A percentile compares a stretch with the other conserved stretches of the same genome.
These are phyloP conservation scores for Grallaria varia DNA, from an alignment of 2,113 vertebrate species.

Conservation along the genomic window DNA sequence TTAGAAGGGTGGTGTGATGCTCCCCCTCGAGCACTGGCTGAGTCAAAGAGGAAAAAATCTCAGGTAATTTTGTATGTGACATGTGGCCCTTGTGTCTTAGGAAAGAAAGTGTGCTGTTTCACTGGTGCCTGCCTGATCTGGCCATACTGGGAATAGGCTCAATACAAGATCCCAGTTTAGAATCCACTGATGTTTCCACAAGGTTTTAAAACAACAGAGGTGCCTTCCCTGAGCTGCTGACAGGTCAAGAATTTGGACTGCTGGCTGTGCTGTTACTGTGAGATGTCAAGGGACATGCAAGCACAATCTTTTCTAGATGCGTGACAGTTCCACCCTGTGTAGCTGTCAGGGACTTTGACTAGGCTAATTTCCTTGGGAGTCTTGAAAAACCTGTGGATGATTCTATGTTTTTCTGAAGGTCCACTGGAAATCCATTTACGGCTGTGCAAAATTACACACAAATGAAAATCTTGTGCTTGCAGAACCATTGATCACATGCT, in stretches of 20 bases:
- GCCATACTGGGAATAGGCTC: neutral
- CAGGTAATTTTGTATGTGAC: neutral
- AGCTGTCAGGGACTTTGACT: neutral
- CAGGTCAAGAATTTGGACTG: neutral
- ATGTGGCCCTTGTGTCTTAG: rapidly evolving
- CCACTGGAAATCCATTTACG: neutral
- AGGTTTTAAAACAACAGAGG: neutral
- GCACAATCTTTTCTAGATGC: neutral
- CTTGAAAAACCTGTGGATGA: neutral
- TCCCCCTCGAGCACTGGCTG: neutral
- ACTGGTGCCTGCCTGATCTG: neutral
- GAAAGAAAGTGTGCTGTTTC: neutral
- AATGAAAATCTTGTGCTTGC: neutral
- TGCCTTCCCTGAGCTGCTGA: neutral
- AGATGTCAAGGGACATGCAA: neutral
- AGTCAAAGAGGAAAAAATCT: neutral
- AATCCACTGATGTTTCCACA: neutral
- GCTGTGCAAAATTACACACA: neutral
- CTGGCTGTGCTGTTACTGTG: neutral
- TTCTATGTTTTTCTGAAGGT: neutral
- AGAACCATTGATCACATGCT: neutral
- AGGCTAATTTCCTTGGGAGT: neutral
- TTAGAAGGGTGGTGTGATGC: neutral
- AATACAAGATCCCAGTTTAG: neutral
- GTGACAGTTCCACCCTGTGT: neutral